Base-by-base conservation (phyloP, 2,113 vertebrate species). In the Myanophis thanlyinensis region DNA sequence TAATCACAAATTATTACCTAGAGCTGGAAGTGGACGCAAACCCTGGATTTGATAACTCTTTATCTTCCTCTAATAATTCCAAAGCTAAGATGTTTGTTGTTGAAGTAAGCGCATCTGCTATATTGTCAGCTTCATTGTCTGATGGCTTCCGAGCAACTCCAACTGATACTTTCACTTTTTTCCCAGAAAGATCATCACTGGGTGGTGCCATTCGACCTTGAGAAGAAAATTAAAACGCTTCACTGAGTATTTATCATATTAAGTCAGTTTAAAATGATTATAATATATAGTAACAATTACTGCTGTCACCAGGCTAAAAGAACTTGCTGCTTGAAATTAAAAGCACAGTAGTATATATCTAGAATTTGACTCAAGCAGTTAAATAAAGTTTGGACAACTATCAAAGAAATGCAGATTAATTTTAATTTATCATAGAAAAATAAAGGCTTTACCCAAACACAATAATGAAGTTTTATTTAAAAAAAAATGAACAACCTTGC, bases 191-290 rank as follows among this genome's bases (percentile, higher is more conserved):
- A 90, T 98, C 98, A 95, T 99, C 98, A 86, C 97, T 97, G 90
- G 98, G 98, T 87, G 99, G 99, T 54, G 98, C 98, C 99, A 99
- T 99, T 91, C 98, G 98, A 94, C 99, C 99, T 99, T 93, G 48
- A 92, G 44, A 23, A 90, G 93, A 46, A 1, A 94, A 92, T 88
- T 0, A 0, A 9, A 95, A 51, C 0, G 2, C 0, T 2, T 12
- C 80, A 87, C 15, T 44, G 85, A 88, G 27, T 6, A 56, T 44
- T 54, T 11, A 54, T 6, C 47, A 52, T n/a, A 73, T 7, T 11
- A 88, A 88, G 22, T 11, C n/a, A 8, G 10, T 7, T 35, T n/a
- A 52, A 53, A n/a, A 12, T 12, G 7, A 80, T 80, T 40, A 20
- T 44, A 40, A 40, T 40, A 22, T 80, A 80, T 40, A 22, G 18